A percentile compares a stretch with the other conserved stretches of the same genome.
phyloP scores from a whole-genome alignment of 2,797 vertebrate species.

The Bucorvus abyssinicus region DNA sequence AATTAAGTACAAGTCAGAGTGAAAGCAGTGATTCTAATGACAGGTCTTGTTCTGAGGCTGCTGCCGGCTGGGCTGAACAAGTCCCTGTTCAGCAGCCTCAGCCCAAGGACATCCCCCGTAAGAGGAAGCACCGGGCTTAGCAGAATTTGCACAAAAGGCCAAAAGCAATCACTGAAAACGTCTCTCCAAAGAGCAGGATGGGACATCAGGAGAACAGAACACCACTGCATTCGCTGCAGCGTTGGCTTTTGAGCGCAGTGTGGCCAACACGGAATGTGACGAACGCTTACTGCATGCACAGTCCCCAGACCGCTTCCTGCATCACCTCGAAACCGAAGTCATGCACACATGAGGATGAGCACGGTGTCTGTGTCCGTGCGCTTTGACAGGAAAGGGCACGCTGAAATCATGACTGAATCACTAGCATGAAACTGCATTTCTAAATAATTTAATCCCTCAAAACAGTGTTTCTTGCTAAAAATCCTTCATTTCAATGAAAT shows the following conservation, averaged over 20 bases:
- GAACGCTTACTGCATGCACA: slow-evolving; percentile 76
- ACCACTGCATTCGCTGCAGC: slow-evolving; percentile 57
- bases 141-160: not conserved
- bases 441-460: slow-evolving; percentile 46
- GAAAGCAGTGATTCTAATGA: not conserved
- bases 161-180: not conserved
- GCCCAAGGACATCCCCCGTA: not conserved
- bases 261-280: slow-evolving; percentile 71
- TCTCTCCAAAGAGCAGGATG: not conserved
- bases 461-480: not conserved
- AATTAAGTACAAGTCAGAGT: not conserved
- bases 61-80: not conserved
- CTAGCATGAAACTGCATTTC: not conserved
- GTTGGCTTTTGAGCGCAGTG: slow-evolving; percentile 66
- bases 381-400: slow-evolving; percentile 7
- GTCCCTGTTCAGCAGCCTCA: not conserved
- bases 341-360: slow-evolving; percentile 17
- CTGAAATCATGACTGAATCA: slow-evolving; percentile 58
- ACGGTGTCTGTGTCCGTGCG: slow-evolving; percentile 60
- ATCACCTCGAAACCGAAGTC: slow-evolving; percentile 44
- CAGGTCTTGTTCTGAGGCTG: too few relatives aligned
- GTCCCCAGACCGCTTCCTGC: slow-evolving; percentile 61
- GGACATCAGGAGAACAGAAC: not conserved
- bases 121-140: not conserved
- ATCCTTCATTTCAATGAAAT: slow-evolving; percentile 62